Base-by-base conservation (phyloP, 2,888 invertebrate species). In the Drosophila stalkeri region DNA sequence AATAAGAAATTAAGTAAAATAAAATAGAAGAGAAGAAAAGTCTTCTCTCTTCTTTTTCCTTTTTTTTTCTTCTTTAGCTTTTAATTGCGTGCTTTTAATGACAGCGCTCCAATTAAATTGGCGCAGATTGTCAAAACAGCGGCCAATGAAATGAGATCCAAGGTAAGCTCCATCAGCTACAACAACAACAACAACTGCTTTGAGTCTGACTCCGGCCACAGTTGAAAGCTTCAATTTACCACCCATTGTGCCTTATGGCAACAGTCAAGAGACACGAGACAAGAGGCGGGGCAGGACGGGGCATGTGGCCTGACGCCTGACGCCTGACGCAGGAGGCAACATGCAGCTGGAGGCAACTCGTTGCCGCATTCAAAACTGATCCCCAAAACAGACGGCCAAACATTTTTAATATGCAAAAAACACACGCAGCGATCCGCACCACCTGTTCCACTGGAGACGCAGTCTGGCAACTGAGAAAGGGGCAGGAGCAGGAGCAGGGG, bases 191-290 rank as follows among this genome's bases (percentile, higher is more conserved):
- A 7, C 47, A 44, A 56, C 35, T 66, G 27, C 44, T 39, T 7
- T 27, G 57, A 23, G 37, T 51, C 51, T 33, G 64, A 27, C 37
- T 46, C 14, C 37, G 67, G 35, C 44, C 60, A 49, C 62, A 86
- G 90, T 77, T 90, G 86, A 87, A 89, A 87, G 90, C 90, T 87
- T 90, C 86, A 87, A 87, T 87, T 87, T 90, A 90, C 86, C 86
- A 90, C 86, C 86, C 86, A 87, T 90, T 87, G 86, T 86, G 86
- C 76, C 60, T 83, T 85, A 77, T 87, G 86, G 90, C 82, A 80
- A 69, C 62, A 23, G 39, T 18, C 67, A 64, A 57, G 33, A 27
- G 47, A 16, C 49, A 65, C 39, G 41, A 27, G 46, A 37, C 52
- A n/a, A 3, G 37, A 14, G 43, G 46, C 46, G 33, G 55, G 47